phyloP scores from a whole-genome alignment of 2,113 vertebrate species.

The Cacatua alba region DNA sequence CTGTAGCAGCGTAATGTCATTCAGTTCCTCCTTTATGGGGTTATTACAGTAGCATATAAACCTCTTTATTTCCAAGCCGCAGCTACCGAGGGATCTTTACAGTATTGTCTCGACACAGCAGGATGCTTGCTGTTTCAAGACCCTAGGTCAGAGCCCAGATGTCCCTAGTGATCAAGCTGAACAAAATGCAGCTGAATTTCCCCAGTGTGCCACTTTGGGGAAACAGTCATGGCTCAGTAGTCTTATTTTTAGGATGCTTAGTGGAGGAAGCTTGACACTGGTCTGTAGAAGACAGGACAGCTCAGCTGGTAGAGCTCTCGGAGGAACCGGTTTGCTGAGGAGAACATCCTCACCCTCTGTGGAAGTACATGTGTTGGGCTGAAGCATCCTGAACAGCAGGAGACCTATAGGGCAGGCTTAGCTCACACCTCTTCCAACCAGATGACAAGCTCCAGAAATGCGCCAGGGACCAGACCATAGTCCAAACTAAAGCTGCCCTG shows the following conservation, averaged over 20 bases:
- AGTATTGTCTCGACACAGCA: not conserved
- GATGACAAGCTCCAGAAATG: not conserved
- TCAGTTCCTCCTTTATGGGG: not conserved
- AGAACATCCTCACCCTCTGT: not conserved
- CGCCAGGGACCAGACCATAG: not conserved
- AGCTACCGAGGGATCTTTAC: not conserved
- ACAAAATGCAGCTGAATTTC: not conserved
- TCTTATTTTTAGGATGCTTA: not conserved
- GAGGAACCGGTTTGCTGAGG: not conserved
- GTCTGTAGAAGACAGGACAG: not conserved
- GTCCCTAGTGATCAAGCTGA: not conserved
- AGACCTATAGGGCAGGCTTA: not conserved
- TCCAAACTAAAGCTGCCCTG: not conserved
- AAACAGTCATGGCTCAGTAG: not conserved
- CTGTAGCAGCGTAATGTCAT: not conserved
- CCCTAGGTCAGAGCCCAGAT: not conserved
- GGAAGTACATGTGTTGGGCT: not conserved
- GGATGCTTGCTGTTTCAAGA: not conserved
- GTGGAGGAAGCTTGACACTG: fast-evolving
- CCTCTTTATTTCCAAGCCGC: not conserved
- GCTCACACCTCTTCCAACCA: not conserved
- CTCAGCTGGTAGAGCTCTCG: not conserved
- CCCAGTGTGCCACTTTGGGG: not conserved
- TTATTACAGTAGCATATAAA: not conserved
- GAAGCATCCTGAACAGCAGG: not conserved